A percentile compares a stretch with the other conserved stretches of the same genome.
These are phyloP conservation scores for Drosophila arizonae DNA, from an alignment of 1,140 invertebrate species.

Conservation along the genomic window DNA sequence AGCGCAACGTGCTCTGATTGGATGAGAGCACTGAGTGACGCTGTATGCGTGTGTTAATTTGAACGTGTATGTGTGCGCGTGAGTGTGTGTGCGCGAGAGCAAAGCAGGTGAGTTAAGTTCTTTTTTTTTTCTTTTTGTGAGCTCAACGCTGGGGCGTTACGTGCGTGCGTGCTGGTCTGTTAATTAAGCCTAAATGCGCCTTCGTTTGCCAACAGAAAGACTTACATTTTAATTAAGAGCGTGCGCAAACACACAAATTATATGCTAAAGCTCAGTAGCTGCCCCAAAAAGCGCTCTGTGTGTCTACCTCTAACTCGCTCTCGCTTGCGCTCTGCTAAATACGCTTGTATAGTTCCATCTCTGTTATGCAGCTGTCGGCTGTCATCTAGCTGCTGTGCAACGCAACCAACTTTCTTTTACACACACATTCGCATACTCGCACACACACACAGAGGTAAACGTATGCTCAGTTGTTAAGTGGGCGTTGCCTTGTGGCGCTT, in stretches of 20 bases:
- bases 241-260: conserved; percentile 15
- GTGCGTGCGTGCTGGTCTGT: conserved; percentile 48
- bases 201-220: conserved; percentile 25
- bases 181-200: conserved; percentile 68
- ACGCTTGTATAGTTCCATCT: conserved; percentile 13
- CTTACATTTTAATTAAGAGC: conserved; percentile 64
- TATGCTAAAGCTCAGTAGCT: conserved; percentile 38
- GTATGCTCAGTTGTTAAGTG: conserved; percentile 38
- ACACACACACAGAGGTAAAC: conserved; percentile 20
- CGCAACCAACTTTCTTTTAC: conserved; percentile 64
- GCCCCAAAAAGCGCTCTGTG: conserved; percentile 7
- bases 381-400: conserved; percentile 44
- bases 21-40: conserved; percentile 30
- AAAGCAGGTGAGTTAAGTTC: conserved; percentile 37
- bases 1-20: conserved; percentile 62
- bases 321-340: not conserved
- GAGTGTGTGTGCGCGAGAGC: conserved; percentile 14
- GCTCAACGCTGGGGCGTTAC: conserved; percentile 60
- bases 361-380: conserved; percentile 20
- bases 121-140: conserved; percentile 7
- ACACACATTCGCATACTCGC: conserved; percentile 11
- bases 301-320: not conserved
- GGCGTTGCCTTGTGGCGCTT: conserved; percentile 74
- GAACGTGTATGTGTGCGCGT: not conserved
- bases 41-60: not conserved